Evolutionary conservation across 2,888 invertebrate genomes (phyloP).

Genomic region (Sphaeridia pumilis): DNA sequence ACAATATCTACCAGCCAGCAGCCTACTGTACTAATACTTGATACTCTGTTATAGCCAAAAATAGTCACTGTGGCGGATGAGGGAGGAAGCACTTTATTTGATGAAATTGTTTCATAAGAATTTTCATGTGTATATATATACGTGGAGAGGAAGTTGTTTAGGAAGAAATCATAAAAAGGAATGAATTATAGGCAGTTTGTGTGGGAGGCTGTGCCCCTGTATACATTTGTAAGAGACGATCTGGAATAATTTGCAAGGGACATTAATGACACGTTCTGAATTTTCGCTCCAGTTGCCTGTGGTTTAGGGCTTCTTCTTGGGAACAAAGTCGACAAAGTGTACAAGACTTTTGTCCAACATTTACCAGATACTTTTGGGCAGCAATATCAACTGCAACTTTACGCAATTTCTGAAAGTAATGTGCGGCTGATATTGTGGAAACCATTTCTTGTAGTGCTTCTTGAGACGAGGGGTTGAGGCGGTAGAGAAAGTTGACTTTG

Average conservation of each 20-base stretch:
- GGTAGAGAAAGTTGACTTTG: neutral
- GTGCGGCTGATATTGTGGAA: neutral
- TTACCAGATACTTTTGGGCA: neutral
- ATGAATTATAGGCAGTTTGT: no score
- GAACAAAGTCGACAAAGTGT: neutral
- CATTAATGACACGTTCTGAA: slow-evolving; percentile 8
- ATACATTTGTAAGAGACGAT: neutral
- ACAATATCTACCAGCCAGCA: no score
- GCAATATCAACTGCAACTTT: neutral
- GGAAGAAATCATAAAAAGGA: no score
- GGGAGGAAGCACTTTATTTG: neutral
- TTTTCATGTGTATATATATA: no score
- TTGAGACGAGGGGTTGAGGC: no score
- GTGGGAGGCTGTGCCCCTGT: no score
- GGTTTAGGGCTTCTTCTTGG: neutral
- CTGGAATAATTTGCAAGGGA: slow-evolving; percentile 10
- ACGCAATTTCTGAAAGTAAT: neutral
- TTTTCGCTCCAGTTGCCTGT: neutral
- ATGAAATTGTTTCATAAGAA: neutral
- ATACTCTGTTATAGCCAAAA: no score
- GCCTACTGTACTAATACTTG: no score
- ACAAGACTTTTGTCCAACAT: neutral
- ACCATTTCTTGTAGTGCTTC: neutral
- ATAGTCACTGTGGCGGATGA: no score
- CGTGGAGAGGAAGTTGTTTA: no score